phyloP scores from a whole-genome alignment of 2,113 vertebrate species.

The Proteles cristata region DNA sequence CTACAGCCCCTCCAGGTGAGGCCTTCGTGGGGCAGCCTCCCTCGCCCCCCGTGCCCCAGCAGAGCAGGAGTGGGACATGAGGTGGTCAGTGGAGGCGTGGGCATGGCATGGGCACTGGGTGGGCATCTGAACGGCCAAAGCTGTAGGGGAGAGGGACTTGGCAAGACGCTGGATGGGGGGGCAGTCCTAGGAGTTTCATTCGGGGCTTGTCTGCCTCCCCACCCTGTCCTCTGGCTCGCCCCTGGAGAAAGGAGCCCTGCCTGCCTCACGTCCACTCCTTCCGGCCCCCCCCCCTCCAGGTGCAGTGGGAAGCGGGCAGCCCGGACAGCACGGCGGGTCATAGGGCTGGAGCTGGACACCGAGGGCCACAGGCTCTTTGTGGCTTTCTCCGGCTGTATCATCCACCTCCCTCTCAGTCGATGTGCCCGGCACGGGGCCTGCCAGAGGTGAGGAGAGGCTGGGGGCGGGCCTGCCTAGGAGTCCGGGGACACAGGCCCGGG shows the following conservation, averaged over 20 bases:
- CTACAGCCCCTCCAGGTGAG: constrained; percentile 92
- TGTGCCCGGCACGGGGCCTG: constrained; percentile 89
- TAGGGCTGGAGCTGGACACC: constrained; percentile 92
- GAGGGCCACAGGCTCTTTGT: constrained; percentile 92
- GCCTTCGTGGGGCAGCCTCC: not conserved
- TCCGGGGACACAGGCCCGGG: not conserved
- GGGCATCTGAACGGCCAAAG: not conserved
- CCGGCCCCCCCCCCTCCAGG: constrained; percentile 77
- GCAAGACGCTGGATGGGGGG: not conserved
- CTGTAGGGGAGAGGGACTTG: not conserved
- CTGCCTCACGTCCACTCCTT: not conserved
- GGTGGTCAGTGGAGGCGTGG: not conserved
- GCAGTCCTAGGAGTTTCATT: not conserved
- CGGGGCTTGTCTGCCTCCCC: too few species aligned
- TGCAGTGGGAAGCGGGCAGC: constrained; percentile 89
- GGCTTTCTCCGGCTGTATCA: constrained; percentile 92
- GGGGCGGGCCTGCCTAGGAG: not conserved
- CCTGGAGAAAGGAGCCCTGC: not conserved
- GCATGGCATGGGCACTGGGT: not conserved
- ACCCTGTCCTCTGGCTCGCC: not conserved
- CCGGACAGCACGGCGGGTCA: constrained; percentile 88
- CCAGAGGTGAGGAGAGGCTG: constrained; percentile 87
- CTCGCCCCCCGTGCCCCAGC: not conserved
- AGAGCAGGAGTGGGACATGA: not conserved
- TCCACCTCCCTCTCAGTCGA: constrained; percentile 91